phyloP scores from a whole-genome alignment of 1,140 invertebrate genomes.

The Daktulosphaira vitifoliae region DNA sequence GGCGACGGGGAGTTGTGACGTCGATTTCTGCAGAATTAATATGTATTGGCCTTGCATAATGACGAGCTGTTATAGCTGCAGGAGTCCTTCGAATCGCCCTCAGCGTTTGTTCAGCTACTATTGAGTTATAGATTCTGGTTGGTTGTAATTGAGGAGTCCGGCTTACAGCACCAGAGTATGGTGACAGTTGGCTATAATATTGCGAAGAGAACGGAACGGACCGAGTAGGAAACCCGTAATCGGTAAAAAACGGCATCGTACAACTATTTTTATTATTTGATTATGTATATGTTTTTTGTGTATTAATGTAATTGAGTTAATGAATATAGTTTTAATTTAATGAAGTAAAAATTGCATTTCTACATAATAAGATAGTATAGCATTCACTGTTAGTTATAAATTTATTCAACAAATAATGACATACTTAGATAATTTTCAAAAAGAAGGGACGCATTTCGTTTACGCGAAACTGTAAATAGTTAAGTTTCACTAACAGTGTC shows the following conservation, averaged over 20 bases:
- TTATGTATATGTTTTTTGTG: neutral
- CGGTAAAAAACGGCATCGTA: slow-evolving; percentile 36
- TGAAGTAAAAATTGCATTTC: slow-evolving; percentile 31
- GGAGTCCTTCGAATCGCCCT: slow-evolving; percentile 22
- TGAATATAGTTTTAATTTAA: too few relatives aligned
- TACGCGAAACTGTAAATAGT: neutral
- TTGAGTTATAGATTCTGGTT: slow-evolving; percentile 8
- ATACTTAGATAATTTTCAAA: slow-evolving; percentile 23
- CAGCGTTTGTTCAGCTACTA: slow-evolving; percentile 10
- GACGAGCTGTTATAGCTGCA: slow-evolving; percentile 14
- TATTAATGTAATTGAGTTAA: neutral
- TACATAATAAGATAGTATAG: neutral
- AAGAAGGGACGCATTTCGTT: slow-evolving; percentile 13
- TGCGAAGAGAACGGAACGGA: slow-evolving; percentile 33
- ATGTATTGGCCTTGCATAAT: slow-evolving; percentile 50
- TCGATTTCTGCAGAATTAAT: slow-evolving; percentile 77
- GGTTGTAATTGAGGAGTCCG: neutral
- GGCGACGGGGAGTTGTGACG: slow-evolving; percentile 51
- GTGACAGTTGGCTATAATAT: slow-evolving; percentile 29
- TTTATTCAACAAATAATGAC: neutral
- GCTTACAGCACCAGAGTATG: neutral
- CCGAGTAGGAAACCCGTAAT: slow-evolving; percentile 27
- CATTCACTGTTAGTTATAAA: slow-evolving; percentile 2
- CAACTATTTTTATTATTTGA: neutral
- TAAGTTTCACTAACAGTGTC: neutral